These are phyloP conservation scores for Tetragonisca angustula DNA, from an alignment of 2,888 invertebrate genomes.

Conservation along the genomic window DNA sequence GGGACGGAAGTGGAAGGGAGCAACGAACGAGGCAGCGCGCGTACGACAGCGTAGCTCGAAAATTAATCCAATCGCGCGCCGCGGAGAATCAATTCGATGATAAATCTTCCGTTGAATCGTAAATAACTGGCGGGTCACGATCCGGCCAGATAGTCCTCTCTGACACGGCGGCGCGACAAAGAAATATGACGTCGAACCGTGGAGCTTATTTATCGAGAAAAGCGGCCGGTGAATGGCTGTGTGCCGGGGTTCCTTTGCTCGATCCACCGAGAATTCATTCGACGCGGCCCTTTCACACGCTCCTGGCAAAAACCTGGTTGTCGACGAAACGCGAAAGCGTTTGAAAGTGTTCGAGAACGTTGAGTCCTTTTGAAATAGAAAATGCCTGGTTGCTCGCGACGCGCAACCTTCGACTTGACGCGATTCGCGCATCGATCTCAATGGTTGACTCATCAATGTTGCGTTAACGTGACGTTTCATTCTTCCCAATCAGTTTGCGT, in stretches of 20 bases:
- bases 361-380: too few relatives aligned
- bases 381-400: too few relatives aligned
- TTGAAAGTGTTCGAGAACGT: too few relatives aligned
- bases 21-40: background rate
- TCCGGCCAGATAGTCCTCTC: slow-evolving; percentile 45
- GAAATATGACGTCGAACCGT: slow-evolving; percentile 75
- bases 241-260: background rate
- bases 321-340: too few relatives aligned
- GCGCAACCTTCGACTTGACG: too few relatives aligned
- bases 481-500: too few relatives aligned
- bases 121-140: slow-evolving; percentile 51
- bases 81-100: slow-evolving; percentile 74
- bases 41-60: slow-evolving; percentile 61
- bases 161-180: slow-evolving; percentile 68
- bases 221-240: slow-evolving; percentile 32
- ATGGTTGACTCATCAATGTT: too few relatives aligned
- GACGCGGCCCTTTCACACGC: slow-evolving; percentile 51
- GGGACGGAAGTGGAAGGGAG: background rate
- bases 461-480: too few relatives aligned
- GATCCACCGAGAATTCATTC: slow-evolving; percentile 32
- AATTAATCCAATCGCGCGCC: slow-evolving; percentile 75
- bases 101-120: slow-evolving; percentile 69
- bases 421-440: too few relatives aligned
- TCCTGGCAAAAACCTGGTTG: too few relatives aligned
- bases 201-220: slow-evolving; percentile 76